These are phyloP conservation scores for Malurus elegans DNA, from an alignment of 2,113 vertebrate genomes.

Conservation along the genomic window DNA sequence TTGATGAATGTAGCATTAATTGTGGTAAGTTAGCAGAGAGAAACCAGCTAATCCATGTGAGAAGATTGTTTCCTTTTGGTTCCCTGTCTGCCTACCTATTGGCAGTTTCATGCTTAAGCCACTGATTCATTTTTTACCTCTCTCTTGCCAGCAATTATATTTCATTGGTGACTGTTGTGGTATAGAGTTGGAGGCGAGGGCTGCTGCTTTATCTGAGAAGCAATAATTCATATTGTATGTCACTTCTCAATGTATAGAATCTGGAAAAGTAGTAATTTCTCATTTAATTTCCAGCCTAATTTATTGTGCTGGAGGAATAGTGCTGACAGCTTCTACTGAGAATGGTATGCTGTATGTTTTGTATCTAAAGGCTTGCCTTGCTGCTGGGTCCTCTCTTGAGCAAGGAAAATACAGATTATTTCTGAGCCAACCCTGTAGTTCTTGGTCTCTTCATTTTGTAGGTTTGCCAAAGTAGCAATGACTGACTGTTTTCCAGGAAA, in stretches of 20 bases:
- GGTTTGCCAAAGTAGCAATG: background rate
- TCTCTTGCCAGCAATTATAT: constrained; percentile 56
- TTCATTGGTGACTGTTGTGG: constrained; percentile 37
- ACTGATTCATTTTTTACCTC: constrained; percentile 47
- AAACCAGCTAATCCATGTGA: background rate
- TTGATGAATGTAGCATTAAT: background rate
- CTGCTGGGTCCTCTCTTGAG: background rate
- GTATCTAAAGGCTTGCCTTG: background rate
- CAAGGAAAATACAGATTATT: background rate
- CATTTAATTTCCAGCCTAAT: constrained; percentile 54
- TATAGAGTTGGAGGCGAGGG: background rate
- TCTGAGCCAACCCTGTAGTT: background rate
- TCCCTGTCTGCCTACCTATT: background rate
- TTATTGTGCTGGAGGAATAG: constrained; percentile 27
- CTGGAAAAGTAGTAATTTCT: constrained; percentile 53
- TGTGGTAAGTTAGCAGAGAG: background rate
- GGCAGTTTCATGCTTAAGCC: constrained; percentile 18
- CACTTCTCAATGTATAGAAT: constrained; percentile 60
- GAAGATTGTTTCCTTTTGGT: background rate
- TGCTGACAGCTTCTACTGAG: constrained; percentile 5
- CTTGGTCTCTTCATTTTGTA: background rate
- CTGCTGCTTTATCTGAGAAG: constrained; percentile 44
- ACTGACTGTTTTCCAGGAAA: background rate
- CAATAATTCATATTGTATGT: constrained; percentile 30
- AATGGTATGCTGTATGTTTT: background rate